Base-by-base conservation (phyloP, 2,888 invertebrate species). In the Rotaria sp. region DNA sequence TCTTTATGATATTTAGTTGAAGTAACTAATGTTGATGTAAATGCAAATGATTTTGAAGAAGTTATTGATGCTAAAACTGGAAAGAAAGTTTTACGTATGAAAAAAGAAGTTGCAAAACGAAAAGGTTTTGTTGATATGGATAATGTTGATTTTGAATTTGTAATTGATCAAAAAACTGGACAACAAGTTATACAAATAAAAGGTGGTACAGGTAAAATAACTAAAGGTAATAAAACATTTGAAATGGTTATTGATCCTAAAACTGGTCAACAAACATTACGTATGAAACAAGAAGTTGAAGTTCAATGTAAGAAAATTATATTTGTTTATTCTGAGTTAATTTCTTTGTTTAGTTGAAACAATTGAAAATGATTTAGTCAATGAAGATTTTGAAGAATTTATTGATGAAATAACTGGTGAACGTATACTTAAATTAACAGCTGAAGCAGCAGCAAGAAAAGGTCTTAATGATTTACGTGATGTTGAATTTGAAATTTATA, bases 321-420 rank as follows among this genome's bases (percentile, higher is more conserved):
- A n/a, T 15, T 50, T 18, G 50, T 50, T 18, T 50, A 1, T 18
- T 50, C 18, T 50, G 3, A 50, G 18, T 15, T 50, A 50, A 15
- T 18, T 13, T 50, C 15, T 50, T 50, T 50, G 50, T 50, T 50
- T 50, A 50, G 50, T 50, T 50, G 50, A 50, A 50, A 10, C 50
- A 18, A 50, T 50, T 50, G 50, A 59, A 30, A n/a, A 30, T 26
- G n/a, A 59, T 26, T 59, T 59, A 59, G n/a, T 8, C 15, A 26
- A 59, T 26, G 59, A 59, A n/a, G 59, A 59, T 59, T 59, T 59
- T 59, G 59, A 59, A 59, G n/a, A 59, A 59, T 26, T 59, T n/a
- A 30, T 59, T 26, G 30, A 59, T 30, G 59, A 59, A 30, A 15
- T n/a, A 7, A 59, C 59, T n/a, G 59, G 59, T n/a, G 59, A 59